Evolutionary conservation across 2,113 vertebrate species (phyloP).

Genomic region (Guaruba guarouba): DNA sequence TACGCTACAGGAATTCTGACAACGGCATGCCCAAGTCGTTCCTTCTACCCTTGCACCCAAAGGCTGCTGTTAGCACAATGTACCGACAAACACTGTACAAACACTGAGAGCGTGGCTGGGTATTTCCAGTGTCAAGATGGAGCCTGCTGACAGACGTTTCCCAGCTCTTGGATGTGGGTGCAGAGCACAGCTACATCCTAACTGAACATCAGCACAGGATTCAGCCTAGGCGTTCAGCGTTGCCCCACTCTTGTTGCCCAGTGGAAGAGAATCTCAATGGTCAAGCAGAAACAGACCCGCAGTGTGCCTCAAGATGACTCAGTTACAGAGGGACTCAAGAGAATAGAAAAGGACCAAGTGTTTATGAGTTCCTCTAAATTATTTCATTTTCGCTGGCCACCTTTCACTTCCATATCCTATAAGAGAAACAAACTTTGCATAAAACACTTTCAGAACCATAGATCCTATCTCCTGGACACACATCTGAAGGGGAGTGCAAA

Average conservation of each 20-base stretch:
- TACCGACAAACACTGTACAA: not conserved
- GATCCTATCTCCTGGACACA: not conserved
- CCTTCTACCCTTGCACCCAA: not conserved
- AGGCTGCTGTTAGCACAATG: not conserved
- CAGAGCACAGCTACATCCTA: not conserved
- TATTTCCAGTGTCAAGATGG: not conserved
- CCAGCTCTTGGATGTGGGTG: not conserved
- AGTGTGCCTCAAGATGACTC: not conserved
- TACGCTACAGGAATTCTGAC: not conserved
- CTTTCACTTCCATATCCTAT: not conserved
- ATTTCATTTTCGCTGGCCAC: not conserved
- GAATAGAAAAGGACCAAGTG: not conserved
- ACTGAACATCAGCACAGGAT: not conserved
- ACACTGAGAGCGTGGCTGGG: rapidly evolving
- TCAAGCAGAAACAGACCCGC: not conserved
- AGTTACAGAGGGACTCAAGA: not conserved
- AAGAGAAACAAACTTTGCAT: not conserved
- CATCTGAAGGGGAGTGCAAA: not conserved
- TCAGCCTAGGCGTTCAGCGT: not conserved
- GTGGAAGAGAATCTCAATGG: rapidly evolving
- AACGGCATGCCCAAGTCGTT: not conserved
- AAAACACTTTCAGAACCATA: not conserved
- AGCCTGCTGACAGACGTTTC: not conserved
- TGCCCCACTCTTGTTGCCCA: not conserved
- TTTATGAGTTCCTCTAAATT: not conserved